A percentile compares a stretch with the other conserved stretches of the same genome.
Conservation (phyloP, 2,797 vertebrate genomes). For the Sternotherus odoratus region DNA sequence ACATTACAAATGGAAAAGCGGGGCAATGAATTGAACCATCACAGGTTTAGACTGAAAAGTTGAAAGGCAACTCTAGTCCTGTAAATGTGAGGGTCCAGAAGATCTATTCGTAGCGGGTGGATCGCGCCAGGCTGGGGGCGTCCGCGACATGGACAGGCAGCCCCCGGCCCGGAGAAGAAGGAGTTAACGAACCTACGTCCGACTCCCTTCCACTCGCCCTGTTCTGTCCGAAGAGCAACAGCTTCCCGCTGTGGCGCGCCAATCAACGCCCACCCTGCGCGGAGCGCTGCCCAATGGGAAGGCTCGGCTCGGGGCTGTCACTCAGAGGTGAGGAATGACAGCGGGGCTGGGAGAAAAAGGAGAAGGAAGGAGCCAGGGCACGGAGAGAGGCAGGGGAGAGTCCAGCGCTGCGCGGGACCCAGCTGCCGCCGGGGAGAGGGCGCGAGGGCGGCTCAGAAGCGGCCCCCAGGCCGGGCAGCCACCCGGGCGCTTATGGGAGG, state of each 20-base stretch:
- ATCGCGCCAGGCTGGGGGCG: neutral
- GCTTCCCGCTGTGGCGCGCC: conserved; percentile 54
- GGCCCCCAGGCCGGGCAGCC: neutral
- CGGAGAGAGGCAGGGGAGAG: conserved; percentile 60
- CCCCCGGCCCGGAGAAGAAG: conserved; percentile 6
- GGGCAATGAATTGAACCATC: neutral
- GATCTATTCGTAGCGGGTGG: neutral
- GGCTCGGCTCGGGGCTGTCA: conserved; percentile 80
- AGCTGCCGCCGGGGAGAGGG: neutral
- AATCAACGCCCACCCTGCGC: conserved; percentile 54
- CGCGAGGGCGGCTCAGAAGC: neutral
- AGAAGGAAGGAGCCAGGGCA: conserved; percentile 70
- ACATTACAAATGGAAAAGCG: neutral
- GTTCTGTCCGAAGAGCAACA: conserved; percentile 40
- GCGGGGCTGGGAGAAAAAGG: conserved; percentile 82
- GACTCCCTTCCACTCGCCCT: neutral
- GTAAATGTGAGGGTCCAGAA: neutral
- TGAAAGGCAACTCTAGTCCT: neutral
- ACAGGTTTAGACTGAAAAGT: neutral
- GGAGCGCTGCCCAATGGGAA: conserved; percentile 76
- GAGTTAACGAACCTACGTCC: conserved; percentile 72
- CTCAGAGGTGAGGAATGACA: conserved; percentile 87
- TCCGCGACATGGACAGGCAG: neutral
- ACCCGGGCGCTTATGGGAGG: conserved; percentile 33
- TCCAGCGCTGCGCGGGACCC: conserved; percentile 51